Percentiles rank a stretch among this genome's conserved stretches.
These are phyloP conservation scores for Heliothis subflexa DNA, from an alignment of 1,140 invertebrate genomes.

Conservation along the genomic window DNA sequence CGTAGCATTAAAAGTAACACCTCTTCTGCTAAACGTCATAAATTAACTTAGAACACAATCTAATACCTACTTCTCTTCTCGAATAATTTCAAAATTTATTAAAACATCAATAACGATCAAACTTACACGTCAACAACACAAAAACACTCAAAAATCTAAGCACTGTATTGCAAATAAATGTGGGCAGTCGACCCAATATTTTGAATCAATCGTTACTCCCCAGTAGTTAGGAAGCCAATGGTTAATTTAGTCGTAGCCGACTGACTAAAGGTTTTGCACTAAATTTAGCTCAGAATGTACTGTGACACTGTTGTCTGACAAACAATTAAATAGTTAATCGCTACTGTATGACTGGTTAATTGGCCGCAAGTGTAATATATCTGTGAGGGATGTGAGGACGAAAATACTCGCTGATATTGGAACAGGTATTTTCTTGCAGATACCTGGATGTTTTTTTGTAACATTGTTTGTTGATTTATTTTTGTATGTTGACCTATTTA, in stretches of 20 bases:
- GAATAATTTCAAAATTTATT: no score
- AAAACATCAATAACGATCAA: not conserved
- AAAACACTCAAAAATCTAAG: not conserved
- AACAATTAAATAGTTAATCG: not conserved
- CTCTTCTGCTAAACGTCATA: not conserved
- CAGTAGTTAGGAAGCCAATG: not conserved
- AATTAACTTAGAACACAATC: no score
- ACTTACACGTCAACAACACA: not conserved
- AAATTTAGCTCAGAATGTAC: not conserved
- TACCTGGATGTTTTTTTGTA: not conserved
- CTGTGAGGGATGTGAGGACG: not conserved
- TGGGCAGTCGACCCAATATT: not conserved
- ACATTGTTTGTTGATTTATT: no score
- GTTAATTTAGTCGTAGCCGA: constrained; percentile 8
- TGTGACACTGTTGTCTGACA: not conserved
- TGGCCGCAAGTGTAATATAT: not conserved
- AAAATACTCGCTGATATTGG: not conserved
- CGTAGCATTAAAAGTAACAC: no score
- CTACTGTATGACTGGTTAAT: not conserved
- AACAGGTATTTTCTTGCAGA: not conserved
- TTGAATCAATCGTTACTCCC: not conserved
- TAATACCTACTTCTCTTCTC: no score
- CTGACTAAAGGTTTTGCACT: constrained; percentile 15
- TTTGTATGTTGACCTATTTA: no score
- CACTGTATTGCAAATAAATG: constrained; percentile 4